A percentile compares a stretch with the other conserved stretches of the same genome.
Evolutionary conservation across 2,888 invertebrate genomes (phyloP).

Genomic region (Standfussiana lucernea): DNA sequence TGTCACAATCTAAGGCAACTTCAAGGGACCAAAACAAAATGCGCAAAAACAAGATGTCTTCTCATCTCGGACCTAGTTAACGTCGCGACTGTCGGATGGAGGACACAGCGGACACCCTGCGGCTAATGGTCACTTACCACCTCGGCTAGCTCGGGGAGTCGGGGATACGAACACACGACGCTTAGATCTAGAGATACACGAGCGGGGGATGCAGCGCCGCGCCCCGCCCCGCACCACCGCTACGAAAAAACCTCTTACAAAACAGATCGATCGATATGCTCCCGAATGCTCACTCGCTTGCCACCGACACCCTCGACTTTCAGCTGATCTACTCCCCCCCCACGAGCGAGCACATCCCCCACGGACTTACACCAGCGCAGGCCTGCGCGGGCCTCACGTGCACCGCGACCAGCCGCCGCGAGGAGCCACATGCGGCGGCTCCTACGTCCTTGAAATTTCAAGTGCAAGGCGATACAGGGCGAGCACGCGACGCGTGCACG

Average conservation of each 20-base stretch:
- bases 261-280: conserved; percentile 88
- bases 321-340: conserved; percentile 68
- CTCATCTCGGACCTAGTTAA: conserved; percentile 60
- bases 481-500: conserved; percentile 67
- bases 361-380: conserved; percentile 45
- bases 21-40: conserved; percentile 73
- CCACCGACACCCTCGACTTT: conserved; percentile 70
- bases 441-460: conserved; percentile 74
- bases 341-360: conserved; percentile 28
- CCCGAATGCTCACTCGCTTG: conserved; percentile 76
- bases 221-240: conserved; percentile 77
- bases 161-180: conserved; percentile 68
- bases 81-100: conserved; percentile 27
- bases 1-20: conserved; percentile 50
- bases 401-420: conserved; percentile 38
- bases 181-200: conserved; percentile 63
- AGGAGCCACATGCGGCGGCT: conserved; percentile 49
- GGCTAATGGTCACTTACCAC: conserved; percentile 72
- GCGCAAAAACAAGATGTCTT: conserved; percentile 79
- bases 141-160: conserved; percentile 56
- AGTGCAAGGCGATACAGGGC: conserved; percentile 72
- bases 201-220: conserved; percentile 74
- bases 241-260: conserved; percentile 84
- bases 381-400: conserved; percentile 44
- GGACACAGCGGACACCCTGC: conserved; percentile 45